A percentile compares a stretch with the other conserved stretches of the same genome.
Evolutionary conservation across 1,140 invertebrate species (phyloP).

Genomic region (Vollenhovia emeryi): DNA sequence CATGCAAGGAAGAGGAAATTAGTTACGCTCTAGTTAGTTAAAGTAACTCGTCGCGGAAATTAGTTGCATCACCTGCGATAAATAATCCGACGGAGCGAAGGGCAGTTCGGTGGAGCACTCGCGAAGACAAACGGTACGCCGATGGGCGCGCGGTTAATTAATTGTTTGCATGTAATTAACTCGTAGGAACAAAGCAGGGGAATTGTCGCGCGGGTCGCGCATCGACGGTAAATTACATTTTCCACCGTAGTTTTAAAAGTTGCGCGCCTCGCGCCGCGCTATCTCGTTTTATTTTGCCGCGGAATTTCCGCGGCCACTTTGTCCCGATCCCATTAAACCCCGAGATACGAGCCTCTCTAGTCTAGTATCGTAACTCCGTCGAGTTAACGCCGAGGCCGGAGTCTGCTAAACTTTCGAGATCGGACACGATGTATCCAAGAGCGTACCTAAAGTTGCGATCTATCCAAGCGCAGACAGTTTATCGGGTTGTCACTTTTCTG

Average conservation of each 20-base stretch:
- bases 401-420: conserved; percentile 45
- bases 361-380: conserved; percentile 28
- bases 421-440: conserved; percentile 12
- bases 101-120: background rate
- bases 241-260: conserved; percentile 63
- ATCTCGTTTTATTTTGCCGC: conserved; percentile 52
- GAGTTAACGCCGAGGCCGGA: conserved; percentile 42
- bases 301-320: conserved; percentile 53
- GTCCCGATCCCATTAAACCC: conserved; percentile 55
- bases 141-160: conserved; percentile 47
- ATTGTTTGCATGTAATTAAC: conserved; percentile 57
- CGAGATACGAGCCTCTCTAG: conserved; percentile 46
- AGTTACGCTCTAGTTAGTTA: conserved; percentile 2
- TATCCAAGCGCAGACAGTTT: background rate
- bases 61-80: background rate
- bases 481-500: background rate
- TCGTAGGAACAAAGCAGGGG: conserved; percentile 40
- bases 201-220: conserved; percentile 28
- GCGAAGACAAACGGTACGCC: conserved; percentile 46
- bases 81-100: conserved; percentile 13
- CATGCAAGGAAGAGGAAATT: background rate
- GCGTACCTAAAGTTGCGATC: conserved; percentile 1
- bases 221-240: conserved; percentile 49
- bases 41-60: conserved; percentile 19
- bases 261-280: conserved; percentile 14